Base-by-base conservation (phyloP, 1,140 invertebrate genomes). In the Ips nitidus region DNA sequence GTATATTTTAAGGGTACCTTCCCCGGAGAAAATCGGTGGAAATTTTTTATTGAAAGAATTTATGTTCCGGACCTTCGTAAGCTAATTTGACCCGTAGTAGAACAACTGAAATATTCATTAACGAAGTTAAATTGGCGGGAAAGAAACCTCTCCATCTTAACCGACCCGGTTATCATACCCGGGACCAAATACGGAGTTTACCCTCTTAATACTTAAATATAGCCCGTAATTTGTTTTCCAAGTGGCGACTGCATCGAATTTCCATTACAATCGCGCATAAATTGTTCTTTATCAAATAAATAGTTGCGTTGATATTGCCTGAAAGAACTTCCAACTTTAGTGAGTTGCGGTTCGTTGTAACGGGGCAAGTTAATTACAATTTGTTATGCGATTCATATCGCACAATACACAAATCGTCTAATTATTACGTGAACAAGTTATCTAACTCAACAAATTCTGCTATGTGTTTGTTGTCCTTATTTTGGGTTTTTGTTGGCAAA, bases 161-260 rank as follows among this genome's bases (percentile, higher is more conserved):
- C 22, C 22, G 22, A 22, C 22, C 22, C 22, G 22, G 22, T 22
- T 22, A 22, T 22, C 22, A 22, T 22, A 22, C 22, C 22, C 22
- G 22, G 22, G 22, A 22, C 22, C 22, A 22, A 22, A 22, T 22
- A 22, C 22, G 22, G 22, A 6, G 52, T 55, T 6, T 55, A 55
- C 36, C 52, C 37, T 37, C 52, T 55, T 55, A 55, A 55, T 22
- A 22, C 6, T 55, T 55, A 55, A 55, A 55, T 22, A 55, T 55
- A 22, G 37, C 36, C n/a, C 5, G 52, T 38, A 55, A 55, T 55
- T 55, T 55, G 52, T 55, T 55, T 55, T 36, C 36, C 52, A 55
- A 55, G 52, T 55, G 52, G 52, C 52, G 52, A 55, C 52, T 38
- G 52, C 52, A 55, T 55, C 52, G 52, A 55, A 55, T 55, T 55